These are phyloP conservation scores for Scartelaos histophorus DNA, from an alignment of 2,113 vertebrate species.

Conservation along the genomic window DNA sequence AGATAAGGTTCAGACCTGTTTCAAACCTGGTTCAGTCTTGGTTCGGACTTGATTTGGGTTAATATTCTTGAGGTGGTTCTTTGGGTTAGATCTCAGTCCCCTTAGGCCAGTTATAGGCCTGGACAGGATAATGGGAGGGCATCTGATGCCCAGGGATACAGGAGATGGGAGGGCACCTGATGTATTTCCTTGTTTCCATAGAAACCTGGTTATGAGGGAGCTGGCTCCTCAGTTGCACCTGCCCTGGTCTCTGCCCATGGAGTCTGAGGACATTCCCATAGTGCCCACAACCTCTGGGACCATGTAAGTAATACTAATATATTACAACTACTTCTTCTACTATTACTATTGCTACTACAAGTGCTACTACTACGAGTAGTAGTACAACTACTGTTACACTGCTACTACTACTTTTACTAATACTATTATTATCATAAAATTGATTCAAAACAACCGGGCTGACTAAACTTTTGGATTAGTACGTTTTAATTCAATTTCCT, in stretches of 20 bases:
- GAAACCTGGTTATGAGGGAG: slow-evolving; percentile 98
- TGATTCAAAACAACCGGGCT: too few relatives aligned
- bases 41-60: not conserved
- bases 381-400: not conserved
- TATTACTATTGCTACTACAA: not conserved
- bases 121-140: too few relatives aligned
- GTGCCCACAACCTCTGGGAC: slow-evolving; percentile 98
- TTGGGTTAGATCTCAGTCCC: too few relatives aligned
- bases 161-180: not conserved
- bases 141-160: too few relatives aligned
- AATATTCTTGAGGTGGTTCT: too few relatives aligned
- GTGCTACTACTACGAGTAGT: not conserved
- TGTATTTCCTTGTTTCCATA: not conserved
- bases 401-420: not conserved
- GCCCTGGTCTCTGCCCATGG: slow-evolving; percentile 97
- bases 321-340: too few relatives aligned
- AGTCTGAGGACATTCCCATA: slow-evolving; percentile 98
- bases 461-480: too few relatives aligned
- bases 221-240: slow-evolving; percentile 97
- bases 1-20: not conserved
- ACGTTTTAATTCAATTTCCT: too few relatives aligned
- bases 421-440: not conserved
- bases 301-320: slow-evolving; percentile 82
- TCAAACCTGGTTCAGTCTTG: not conserved
- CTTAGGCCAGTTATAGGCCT: too few relatives aligned